Evolutionary conservation across 2,888 invertebrate genomes (phyloP).

Genomic region (Embidobia sp.): DNA sequence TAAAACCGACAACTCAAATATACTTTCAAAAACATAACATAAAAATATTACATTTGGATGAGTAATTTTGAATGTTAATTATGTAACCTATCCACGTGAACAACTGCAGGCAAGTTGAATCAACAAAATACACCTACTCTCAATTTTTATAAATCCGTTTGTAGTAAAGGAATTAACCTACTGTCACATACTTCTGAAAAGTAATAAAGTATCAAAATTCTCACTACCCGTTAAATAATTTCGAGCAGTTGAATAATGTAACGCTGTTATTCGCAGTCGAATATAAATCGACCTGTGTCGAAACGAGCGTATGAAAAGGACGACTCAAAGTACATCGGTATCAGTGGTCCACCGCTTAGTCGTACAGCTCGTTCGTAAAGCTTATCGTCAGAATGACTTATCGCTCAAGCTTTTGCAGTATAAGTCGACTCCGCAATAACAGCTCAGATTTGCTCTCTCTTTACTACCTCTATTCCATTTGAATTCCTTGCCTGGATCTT

Average conservation of each 20-base stretch:
- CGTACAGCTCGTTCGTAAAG: conserved; percentile 61
- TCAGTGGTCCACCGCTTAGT: conserved; percentile 37
- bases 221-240: conserved; percentile 19
- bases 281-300: conserved; percentile 40
- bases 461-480: conserved; percentile 66
- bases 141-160: too few relatives aligned
- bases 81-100: too few relatives aligned
- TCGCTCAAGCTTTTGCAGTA: conserved; percentile 71
- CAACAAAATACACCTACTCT: too few relatives aligned
- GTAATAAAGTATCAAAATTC: conserved; percentile 6
- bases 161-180: too few relatives aligned
- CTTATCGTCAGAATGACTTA: conserved; percentile 79
- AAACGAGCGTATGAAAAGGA: conserved; percentile 26
- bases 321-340: conserved; percentile 30
- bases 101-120: too few relatives aligned
- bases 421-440: conserved; percentile 69
- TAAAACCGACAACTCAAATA: too few relatives aligned
- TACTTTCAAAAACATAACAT: too few relatives aligned
- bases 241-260: conserved; percentile 36
- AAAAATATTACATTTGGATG: too few relatives aligned
- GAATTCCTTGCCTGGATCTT: conserved; percentile 66
- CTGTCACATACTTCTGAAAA: too few relatives aligned
- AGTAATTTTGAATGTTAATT: too few relatives aligned
- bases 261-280: conserved; percentile 21
- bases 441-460: conserved; percentile 74